Conservation (phyloP, 1,140 invertebrate genomes). For the Ylistrum balloti region DNA sequence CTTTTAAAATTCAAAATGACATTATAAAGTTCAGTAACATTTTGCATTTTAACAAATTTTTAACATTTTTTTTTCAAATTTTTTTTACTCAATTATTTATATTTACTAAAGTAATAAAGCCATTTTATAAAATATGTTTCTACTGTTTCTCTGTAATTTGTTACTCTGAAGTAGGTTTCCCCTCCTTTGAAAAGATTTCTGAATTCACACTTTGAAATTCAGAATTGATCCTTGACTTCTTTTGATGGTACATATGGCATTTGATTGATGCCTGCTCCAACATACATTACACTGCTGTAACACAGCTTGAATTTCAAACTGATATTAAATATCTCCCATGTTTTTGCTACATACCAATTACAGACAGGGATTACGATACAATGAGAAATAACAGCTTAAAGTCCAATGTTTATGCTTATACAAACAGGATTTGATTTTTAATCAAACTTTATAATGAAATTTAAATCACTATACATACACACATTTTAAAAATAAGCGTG, state of each 20-base stretch:
- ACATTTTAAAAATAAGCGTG: background rate
- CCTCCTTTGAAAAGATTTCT: too few relatives aligned
- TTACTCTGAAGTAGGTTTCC: too few relatives aligned
- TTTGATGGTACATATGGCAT: background rate
- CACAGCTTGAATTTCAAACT: background rate
- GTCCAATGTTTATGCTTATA: background rate
- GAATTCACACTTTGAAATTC: background rate
- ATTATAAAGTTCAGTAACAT: too few relatives aligned
- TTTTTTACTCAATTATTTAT: too few relatives aligned
- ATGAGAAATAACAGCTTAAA: background rate
- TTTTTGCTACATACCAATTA: constrained; percentile 6
- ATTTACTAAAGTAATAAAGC: too few relatives aligned
- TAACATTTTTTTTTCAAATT: too few relatives aligned
- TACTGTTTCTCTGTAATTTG: too few relatives aligned
- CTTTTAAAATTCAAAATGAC: too few relatives aligned
- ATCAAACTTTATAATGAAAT: constrained; percentile 36
- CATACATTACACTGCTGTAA: background rate
- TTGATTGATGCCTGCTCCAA: background rate
- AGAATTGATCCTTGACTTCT: background rate
- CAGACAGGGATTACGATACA: background rate
- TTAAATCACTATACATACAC: background rate
- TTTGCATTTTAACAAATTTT: too few relatives aligned
- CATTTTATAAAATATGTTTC: too few relatives aligned
- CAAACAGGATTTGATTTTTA: constrained; percentile 1
- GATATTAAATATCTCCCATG: background rate